Conservation (phyloP, 2,797 vertebrate genomes). For the Pipistrellus pipistrellus region DNA sequence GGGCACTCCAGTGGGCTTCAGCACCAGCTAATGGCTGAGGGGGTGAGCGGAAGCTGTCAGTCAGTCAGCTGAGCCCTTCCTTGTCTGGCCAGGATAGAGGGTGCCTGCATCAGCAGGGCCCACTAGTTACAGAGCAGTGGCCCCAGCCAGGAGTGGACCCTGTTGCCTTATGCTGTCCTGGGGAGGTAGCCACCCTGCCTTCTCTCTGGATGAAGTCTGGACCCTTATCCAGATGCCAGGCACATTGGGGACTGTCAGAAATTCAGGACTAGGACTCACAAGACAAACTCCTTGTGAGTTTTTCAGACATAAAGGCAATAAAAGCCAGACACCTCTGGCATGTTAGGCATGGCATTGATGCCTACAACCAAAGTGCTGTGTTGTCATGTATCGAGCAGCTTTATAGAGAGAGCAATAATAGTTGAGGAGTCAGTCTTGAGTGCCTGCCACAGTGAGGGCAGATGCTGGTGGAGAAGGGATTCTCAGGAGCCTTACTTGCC, state of each 20-base stretch:
- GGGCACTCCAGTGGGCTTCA: background rate
- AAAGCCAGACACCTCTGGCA: background rate
- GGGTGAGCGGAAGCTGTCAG: background rate
- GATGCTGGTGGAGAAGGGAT: fast-evolving
- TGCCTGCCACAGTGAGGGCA: background rate
- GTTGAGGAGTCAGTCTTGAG: background rate
- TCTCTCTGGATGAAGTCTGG: background rate
- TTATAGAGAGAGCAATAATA: background rate
- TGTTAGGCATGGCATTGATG: background rate
- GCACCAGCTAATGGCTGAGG: background rate
- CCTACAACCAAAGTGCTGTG: background rate
- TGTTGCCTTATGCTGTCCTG: background rate
- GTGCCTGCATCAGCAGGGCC: background rate
- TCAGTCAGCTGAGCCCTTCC: background rate
- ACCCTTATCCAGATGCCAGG: background rate
- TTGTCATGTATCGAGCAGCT: background rate
- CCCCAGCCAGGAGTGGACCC: background rate
- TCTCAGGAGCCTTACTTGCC: background rate
- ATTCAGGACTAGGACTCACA: background rate
- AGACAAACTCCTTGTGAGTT: background rate
- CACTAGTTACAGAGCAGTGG: background rate
- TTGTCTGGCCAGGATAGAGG: background rate
- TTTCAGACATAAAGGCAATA: background rate
- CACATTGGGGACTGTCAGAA: background rate
- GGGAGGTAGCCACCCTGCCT: background rate